Conservation (phyloP, 2,113 vertebrate species). For the Hippoglossus stenolepis region DNA sequence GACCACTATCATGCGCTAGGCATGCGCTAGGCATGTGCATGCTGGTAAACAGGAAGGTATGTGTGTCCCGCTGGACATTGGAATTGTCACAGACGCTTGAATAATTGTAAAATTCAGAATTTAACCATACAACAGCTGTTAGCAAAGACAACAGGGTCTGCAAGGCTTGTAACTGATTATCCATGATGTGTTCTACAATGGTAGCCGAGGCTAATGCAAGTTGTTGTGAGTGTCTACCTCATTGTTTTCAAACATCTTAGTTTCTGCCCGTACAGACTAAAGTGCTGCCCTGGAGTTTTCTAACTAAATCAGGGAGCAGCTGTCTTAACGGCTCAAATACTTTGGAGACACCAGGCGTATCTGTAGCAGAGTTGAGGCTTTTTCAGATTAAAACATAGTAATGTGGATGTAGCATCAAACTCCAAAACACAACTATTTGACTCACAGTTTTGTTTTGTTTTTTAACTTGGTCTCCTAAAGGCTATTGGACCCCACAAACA, state of each 20-base stretch:
- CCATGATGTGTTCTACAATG: too few species aligned
- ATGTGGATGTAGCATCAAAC: background rate
- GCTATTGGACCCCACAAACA: background rate
- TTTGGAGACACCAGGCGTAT: too few species aligned
- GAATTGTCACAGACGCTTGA: background rate
- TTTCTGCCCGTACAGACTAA: too few species aligned
- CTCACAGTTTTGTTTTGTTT: background rate
- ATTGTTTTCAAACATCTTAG: too few species aligned
- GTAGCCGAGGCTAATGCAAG: too few species aligned
- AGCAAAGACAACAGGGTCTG: background rate
- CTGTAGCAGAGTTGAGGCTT: too few species aligned
- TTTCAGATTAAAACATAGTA: too few species aligned
- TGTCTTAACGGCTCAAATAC: too few species aligned
- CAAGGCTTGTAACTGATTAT: too few species aligned
- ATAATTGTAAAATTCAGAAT: background rate
- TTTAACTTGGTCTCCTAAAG: too few species aligned
- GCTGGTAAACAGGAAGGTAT: background rate
- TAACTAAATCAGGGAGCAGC: background rate
- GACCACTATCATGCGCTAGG: background rate
- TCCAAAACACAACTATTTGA: conserved; percentile 14
- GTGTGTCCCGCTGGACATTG: background rate
- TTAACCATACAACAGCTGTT: background rate
- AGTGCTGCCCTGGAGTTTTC: too few species aligned
- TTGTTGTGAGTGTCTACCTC: too few species aligned
- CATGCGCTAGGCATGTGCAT: background rate